These are phyloP conservation scores for Phrynocephalus forsythii DNA, from an alignment of 2,797 vertebrate genomes.

Conservation along the genomic window DNA sequence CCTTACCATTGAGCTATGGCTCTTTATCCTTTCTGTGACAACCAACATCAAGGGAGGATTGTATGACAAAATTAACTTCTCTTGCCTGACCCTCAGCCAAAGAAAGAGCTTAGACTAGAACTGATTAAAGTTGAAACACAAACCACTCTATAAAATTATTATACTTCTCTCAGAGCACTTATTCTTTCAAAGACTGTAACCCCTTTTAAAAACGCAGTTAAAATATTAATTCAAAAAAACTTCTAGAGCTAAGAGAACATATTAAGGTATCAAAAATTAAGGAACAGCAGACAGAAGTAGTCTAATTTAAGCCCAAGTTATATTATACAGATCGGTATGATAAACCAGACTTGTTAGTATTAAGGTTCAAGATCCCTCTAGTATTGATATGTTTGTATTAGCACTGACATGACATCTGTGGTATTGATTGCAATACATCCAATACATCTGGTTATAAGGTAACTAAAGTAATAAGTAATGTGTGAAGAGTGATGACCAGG, in stretches of 20 bases:
- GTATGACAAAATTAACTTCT: not conserved
- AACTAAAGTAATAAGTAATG: not conserved
- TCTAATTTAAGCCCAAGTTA: not conserved
- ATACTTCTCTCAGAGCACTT: not conserved
- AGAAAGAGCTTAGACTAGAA: not conserved
- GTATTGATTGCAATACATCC: not conserved
- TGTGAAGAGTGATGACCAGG: not conserved
- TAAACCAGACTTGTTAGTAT: not conserved
- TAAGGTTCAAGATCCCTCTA: slow-evolving; percentile 3
- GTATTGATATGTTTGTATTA: not conserved
- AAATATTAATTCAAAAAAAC: not conserved
- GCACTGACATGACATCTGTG: not conserved
- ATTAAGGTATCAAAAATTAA: slow-evolving; percentile 17
- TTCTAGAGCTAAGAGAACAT: not conserved
- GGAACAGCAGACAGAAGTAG: not conserved
- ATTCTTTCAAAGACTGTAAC: not conserved
- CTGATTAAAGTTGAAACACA: not conserved
- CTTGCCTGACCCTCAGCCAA: not conserved
- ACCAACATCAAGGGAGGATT: not conserved
- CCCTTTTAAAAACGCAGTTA: not conserved
- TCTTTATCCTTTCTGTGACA: not conserved
- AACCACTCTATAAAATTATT: not conserved
- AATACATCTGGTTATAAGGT: not conserved
- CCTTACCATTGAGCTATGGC: not conserved
- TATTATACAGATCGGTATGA: slow-evolving; percentile 1